Evolutionary conservation across 2,113 vertebrate genomes (phyloP).

Genomic region (Tor tambroides): DNA sequence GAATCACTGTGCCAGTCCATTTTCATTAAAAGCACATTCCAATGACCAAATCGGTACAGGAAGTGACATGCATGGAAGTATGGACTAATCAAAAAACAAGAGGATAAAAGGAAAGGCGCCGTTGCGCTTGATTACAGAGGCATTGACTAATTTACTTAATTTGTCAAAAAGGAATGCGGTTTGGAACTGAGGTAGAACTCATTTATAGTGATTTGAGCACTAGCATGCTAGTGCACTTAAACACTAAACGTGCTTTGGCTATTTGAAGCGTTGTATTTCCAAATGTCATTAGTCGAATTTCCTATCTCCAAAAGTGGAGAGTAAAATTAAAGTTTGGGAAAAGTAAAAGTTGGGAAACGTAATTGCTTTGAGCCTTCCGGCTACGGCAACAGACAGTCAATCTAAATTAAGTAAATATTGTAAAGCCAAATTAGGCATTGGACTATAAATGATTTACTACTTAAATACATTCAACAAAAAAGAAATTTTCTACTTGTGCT

Average conservation of each 20-base stretch:
- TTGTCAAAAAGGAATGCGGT: slow-evolving; percentile 44
- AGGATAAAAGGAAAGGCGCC: slow-evolving; percentile 25
- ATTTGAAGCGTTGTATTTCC: slow-evolving; percentile 1
- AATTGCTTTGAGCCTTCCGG: background rate
- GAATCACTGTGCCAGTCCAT: slow-evolving; percentile 30
- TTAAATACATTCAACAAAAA: background rate
- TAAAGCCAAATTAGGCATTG: background rate
- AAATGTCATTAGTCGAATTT: slow-evolving; percentile 23
- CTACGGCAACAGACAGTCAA: background rate
- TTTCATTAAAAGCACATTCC: slow-evolving; percentile 36
- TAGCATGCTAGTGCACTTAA: background rate
- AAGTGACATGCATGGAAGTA: slow-evolving; percentile 31
- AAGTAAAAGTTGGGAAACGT: background rate
- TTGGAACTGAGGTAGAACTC: slow-evolving; percentile 26
- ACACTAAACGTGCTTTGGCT: slow-evolving; percentile 9
- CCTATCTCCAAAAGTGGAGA: background rate
- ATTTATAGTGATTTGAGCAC: slow-evolving; percentile 31
- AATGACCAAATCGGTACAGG: slow-evolving; percentile 22
- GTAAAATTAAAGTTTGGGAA: background rate
- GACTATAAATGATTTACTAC: slow-evolving; percentile 4
- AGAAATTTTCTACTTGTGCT: background rate
- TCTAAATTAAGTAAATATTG: slow-evolving; percentile 6
- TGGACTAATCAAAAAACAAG: slow-evolving; percentile 33
- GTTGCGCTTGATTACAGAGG: slow-evolving; percentile 17
- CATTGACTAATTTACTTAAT: slow-evolving; percentile 47